These are phyloP conservation scores for Gallirallus australis DNA, from an alignment of 2,797 vertebrate genomes.

Conservation along the genomic window DNA sequence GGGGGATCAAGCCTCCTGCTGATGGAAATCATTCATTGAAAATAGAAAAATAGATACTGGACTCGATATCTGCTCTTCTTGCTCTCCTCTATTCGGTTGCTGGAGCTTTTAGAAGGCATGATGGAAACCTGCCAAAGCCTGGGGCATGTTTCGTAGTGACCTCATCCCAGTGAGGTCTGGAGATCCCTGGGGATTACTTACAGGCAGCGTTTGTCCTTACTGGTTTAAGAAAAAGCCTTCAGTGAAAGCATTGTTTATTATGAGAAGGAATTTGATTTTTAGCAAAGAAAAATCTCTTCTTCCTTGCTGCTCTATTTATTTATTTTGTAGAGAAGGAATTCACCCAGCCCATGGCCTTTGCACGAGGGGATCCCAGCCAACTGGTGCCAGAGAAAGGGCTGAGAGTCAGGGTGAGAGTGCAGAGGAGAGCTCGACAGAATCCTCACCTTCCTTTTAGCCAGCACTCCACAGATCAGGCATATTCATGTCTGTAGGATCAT, in stretches of 20 bases:
- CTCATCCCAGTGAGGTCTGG: background rate
- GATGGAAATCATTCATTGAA: background rate
- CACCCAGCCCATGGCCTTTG: background rate
- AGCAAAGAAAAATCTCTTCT: background rate
- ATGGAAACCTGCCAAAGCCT: background rate
- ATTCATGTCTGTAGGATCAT: background rate
- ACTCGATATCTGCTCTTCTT: background rate
- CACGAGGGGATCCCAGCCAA: background rate
- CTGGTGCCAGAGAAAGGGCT: background rate
- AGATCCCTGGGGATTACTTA: background rate
- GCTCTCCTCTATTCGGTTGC: background rate
- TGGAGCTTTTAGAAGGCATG: background rate
- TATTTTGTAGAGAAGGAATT: conserved; percentile 29
- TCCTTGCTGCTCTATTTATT: background rate
- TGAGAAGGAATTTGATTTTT: background rate
- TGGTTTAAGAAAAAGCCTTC: background rate
- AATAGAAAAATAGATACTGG: background rate
- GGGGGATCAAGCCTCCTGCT: background rate
- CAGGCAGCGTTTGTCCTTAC: background rate
- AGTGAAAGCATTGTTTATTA: background rate
- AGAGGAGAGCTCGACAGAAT: background rate
- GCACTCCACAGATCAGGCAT: background rate
- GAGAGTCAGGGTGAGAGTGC: background rate
- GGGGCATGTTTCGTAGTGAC: background rate
- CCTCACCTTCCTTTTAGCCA: background rate